These are phyloP conservation scores for Escarpia spicata DNA, from an alignment of 2,888 invertebrate genomes.

Conservation along the genomic window DNA sequence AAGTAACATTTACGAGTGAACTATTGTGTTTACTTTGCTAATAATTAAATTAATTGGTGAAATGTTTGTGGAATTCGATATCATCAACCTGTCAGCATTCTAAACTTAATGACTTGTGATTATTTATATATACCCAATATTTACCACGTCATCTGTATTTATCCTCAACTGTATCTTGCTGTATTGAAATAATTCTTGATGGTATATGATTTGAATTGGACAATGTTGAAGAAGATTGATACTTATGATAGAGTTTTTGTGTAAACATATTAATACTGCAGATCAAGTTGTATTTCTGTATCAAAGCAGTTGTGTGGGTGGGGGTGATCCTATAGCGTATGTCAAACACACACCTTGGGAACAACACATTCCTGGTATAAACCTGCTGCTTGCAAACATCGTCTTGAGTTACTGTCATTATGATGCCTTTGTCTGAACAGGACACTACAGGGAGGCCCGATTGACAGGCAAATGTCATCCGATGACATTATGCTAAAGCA, in stretches of 20 bases:
- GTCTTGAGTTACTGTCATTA: not conserved
- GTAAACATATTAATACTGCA: not conserved
- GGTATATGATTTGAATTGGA: not conserved
- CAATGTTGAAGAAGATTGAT: not conserved
- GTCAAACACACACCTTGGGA: not conserved
- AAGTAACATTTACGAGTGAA: too few species aligned
- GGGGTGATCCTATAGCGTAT: not conserved
- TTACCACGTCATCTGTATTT: too few species aligned
- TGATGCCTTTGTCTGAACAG: slow-evolving; percentile 11
- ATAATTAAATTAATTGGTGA: not conserved
- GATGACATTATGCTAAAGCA: not conserved
- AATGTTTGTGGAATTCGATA: not conserved
- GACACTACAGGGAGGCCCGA: not conserved
- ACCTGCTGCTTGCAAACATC: not conserved
- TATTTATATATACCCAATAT: not conserved
- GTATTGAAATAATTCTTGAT: not conserved
- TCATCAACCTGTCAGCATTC: not conserved
- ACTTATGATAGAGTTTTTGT: not conserved
- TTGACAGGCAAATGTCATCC: not conserved
- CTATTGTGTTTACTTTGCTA: not conserved
- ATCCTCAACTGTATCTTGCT: too few species aligned
- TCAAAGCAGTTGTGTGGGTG: not conserved
- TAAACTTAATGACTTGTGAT: not conserved
- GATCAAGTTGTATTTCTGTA: not conserved
- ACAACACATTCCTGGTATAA: not conserved